A percentile compares a stretch with the other conserved stretches of the same genome.
These are phyloP conservation scores for Archaeoteleia sp. DNA, from an alignment of 2,888 invertebrate genomes.

Conservation along the genomic window DNA sequence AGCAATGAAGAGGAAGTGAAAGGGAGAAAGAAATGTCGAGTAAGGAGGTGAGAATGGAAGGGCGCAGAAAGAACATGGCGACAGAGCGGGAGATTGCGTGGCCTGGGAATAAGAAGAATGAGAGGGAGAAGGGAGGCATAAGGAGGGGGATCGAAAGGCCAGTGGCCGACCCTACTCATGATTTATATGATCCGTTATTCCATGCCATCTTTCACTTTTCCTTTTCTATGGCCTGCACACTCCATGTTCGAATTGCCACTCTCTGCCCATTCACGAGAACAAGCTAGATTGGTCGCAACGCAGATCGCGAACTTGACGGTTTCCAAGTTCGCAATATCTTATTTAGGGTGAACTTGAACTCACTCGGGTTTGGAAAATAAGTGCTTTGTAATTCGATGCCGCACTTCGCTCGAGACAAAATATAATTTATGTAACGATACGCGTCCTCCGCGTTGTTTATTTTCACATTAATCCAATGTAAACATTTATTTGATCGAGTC, in stretches of 20 bases:
- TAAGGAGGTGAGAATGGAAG: slow-evolving; percentile 11
- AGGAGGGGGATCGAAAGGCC: slow-evolving; percentile 59
- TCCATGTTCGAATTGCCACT: slow-evolving; percentile 19
- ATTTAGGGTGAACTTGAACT: slow-evolving; percentile 5
- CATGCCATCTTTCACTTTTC: slow-evolving; percentile 62
- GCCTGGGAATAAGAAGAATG: slow-evolving; percentile 13
- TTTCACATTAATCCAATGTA: no score
- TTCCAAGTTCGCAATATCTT: slow-evolving; percentile 25
- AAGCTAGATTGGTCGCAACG: slow-evolving; percentile 18
- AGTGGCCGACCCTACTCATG: slow-evolving; percentile 67
- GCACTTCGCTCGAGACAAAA: no score
- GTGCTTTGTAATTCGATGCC: no score
- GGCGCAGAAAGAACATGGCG: slow-evolving; percentile 38
- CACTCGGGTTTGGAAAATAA: no score
- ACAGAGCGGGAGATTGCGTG: slow-evolving; percentile 25
- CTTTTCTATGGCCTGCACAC: slow-evolving; percentile 53
- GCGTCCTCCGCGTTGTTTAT: no score
- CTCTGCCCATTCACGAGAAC: slow-evolving; percentile 33
- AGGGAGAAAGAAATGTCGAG: slow-evolving; percentile 13
- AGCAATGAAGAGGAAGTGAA: slow-evolving; percentile 37
- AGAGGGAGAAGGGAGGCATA: not conserved
- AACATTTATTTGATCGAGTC: no score
- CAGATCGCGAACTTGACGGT: slow-evolving; percentile 29
- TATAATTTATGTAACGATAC: no score
- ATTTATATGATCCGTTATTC: slow-evolving; percentile 70